Evolutionary conservation across 2,888 invertebrate genomes (phyloP).

Genomic region (Rhodophaea formosa): DNA sequence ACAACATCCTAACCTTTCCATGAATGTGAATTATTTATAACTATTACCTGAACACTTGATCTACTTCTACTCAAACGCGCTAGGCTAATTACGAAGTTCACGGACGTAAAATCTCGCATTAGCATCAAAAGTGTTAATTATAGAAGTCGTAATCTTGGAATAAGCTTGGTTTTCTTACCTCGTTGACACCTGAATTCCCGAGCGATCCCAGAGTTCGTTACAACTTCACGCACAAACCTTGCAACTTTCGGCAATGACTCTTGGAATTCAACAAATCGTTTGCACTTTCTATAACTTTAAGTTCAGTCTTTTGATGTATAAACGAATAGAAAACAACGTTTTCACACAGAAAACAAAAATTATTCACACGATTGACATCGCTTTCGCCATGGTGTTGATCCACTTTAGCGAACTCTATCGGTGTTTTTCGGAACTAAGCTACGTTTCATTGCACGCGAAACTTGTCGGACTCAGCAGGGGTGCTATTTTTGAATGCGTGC

Average conservation of each 20-base stretch:
- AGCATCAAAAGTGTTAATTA: conserved; percentile 53
- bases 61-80: conserved; percentile 34
- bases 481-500: too few species aligned
- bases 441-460: conserved; percentile 41
- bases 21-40: conserved; percentile 70
- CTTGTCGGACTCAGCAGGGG: too few species aligned
- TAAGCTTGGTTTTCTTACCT: conserved; percentile 76
- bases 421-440: conserved; percentile 33
- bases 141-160: conserved; percentile 62
- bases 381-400: conserved; percentile 74
- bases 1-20: conserved; percentile 70
- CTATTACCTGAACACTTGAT: conserved; percentile 53
- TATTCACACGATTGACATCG: conserved; percentile 74
- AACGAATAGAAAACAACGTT: conserved; percentile 68
- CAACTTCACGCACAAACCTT: conserved; percentile 74
- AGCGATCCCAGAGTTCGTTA: conserved; percentile 77
- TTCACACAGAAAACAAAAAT: conserved; percentile 73
- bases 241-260: conserved; percentile 58
- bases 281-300: conserved; percentile 59
- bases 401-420: conserved; percentile 57
- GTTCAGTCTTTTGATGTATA: conserved; percentile 62
- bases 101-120: conserved; percentile 36
- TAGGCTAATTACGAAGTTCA: conserved; percentile 40
- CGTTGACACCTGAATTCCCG: conserved; percentile 80
- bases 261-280: conserved; percentile 47